Base-by-base conservation (phyloP, 1,140 invertebrate genomes). In the Oscheius sp. region DNA sequence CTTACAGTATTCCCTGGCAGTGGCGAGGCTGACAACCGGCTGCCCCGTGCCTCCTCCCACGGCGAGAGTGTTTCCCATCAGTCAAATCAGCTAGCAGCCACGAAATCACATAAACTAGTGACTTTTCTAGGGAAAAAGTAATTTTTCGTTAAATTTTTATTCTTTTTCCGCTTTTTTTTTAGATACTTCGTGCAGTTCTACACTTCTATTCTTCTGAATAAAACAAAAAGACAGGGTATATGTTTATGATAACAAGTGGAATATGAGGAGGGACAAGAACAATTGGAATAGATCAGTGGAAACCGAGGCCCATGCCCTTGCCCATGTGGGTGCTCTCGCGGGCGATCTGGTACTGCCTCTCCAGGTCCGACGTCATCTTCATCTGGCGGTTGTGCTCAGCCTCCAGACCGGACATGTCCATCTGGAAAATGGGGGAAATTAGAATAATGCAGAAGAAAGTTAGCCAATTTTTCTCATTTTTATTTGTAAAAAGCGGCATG, bases 281-380 rank as follows among this genome's bases (percentile, higher is more conserved):
- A 45, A 15, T 45, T 18, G 18, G 42, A 45, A 15, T 23, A 42
- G 15, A 59, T 42, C n/a, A 36, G 29, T 63, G 61, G 36, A 75
- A 75, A 15, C 73, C 73, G 23, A 75, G 59, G 13, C 73, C 73
- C 31, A 45, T 70, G 49, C 73, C 73, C 36, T 62, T 61, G 10
- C 73, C 73, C 58, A 66, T 75, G 28, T 75, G 73, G 13, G 73
- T 75, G 13, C 70, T 65, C 32, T 69, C 68, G 35, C 73, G 32
- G 4, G 73, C 73, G 26, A 73, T 46, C 3, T 73, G 49, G 35
- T 75, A 75, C 52, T 75, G 73, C 23, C 58, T 69, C 31, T 75
- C 73, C 1, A 75, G 68, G 28, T 75, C 67, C 29, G 63, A 49
- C 2, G 52, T 58, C 73, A 75, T 71, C 67, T 69, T 64, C n/a